phyloP scores from a whole-genome alignment of 2,797 vertebrate species.

The Enteromius afrohamiltoni region DNA sequence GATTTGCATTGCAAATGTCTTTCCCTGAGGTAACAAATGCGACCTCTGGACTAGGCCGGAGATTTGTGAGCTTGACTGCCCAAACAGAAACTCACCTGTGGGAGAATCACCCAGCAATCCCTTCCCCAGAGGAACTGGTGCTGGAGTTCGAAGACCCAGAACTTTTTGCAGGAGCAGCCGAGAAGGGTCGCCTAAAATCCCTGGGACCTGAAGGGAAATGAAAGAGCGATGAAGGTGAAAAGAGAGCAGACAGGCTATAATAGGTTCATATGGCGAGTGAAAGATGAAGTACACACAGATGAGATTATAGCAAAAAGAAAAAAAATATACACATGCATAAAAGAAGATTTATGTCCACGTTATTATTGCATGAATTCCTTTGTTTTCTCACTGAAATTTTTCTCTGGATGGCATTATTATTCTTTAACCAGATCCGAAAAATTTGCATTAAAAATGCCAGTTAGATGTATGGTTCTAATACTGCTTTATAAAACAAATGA shows the following conservation, averaged over 20 bases:
- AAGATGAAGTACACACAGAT: background rate
- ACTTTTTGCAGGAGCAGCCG: conserved; percentile 87
- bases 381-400: conserved; percentile 14
- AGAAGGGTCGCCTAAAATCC: conserved; percentile 92
- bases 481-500: conserved; percentile 21
- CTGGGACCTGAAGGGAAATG: conserved; percentile 77
- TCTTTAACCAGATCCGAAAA: conserved; percentile 2
- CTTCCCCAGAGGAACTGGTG: conserved; percentile 80
- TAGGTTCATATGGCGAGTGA: background rate
- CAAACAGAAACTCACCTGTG: conserved; percentile 76
- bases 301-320: background rate
- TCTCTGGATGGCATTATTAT: conserved; percentile 15
- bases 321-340: conserved; percentile 19
- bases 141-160: conserved; percentile 81
- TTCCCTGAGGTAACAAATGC: conserved; percentile 44
- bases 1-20: conserved; percentile 72
- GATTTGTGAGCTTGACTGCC: background rate
- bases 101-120: conserved; percentile 88
- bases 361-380: conserved; percentile 41
- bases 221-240: conserved; percentile 1
- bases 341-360: conserved; percentile 12
- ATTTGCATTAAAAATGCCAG: conserved; percentile 45
- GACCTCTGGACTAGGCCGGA: conserved; percentile 18
- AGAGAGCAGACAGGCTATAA: conserved; percentile 20
- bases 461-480: conserved; percentile 28